Base-by-base conservation (phyloP, 2,888 invertebrate species). In the Eupithecia exiguata region DNA sequence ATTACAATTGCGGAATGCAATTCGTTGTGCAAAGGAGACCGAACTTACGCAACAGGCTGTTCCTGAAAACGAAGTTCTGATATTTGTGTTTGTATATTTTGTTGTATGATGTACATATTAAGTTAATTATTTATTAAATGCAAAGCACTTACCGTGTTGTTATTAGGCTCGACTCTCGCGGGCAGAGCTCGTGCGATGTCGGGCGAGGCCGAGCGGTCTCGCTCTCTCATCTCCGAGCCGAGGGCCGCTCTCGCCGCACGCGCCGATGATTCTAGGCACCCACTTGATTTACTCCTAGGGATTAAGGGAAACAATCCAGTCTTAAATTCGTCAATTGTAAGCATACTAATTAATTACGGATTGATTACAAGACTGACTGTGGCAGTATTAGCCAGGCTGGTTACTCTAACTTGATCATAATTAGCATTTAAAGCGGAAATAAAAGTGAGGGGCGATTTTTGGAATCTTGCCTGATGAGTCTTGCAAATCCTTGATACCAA, bases 231-330 rank as follows among this genome's bases (percentile, higher is more conserved):
- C 84, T 94, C 93, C 0, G 84, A 83, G 21, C 89, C 88, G 0
- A 92, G 82, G 0, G 89, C 90, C 16, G 90, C 90, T 6, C 91
- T 88, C 14, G 92, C 90, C 1, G 92, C 88, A 0, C 93, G 89
- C 1, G 93, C 91, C 1, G 88, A 86, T 68, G 86, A 88, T 71
- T 93, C 93, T 43, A 95, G 81, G 73, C 94, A 94, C 0, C 94
- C 92, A 72, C 94, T 94, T 0, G 95, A 95, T 77, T 94, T 95
- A 82, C 94, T 94, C 90, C 95, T 94, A n/a, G 10, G 16, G 12
- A 46, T 5, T 40, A 66, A 2, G 36, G 21, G 18, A 66, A 14
- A 66, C 35, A 62, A 30, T 9, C 1, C 30, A 7, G 9, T 35
- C 18, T 35, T 62, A 9, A 61, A 46, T 46, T 18, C 6, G 18